These are phyloP conservation scores for Halictus quadricinctus DNA, from an alignment of 2,888 invertebrate genomes.

Conservation along the genomic window DNA sequence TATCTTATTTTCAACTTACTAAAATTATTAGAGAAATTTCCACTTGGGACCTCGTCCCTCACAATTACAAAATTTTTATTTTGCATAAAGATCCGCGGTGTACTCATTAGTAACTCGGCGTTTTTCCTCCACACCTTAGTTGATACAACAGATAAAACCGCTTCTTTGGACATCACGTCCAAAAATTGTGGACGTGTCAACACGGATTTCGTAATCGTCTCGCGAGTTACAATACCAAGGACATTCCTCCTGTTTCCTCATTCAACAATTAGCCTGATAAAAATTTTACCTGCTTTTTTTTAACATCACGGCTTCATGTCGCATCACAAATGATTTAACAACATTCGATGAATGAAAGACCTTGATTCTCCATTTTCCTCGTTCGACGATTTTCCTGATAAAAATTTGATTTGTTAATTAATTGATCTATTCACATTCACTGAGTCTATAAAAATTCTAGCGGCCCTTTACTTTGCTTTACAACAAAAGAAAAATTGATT, in stretches of 20 bases:
- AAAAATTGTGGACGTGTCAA: slow-evolving; percentile 45
- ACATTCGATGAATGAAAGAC: background rate
- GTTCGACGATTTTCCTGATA: too few species aligned
- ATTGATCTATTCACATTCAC: too few species aligned
- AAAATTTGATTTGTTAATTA: too few species aligned
- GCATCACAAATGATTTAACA: background rate
- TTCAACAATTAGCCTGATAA: background rate
- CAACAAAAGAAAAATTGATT: too few species aligned
- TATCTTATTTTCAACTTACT: too few species aligned
- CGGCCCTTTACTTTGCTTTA: background rate
- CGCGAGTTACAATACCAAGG: slow-evolving; percentile 33
- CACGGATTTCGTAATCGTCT: slow-evolving; percentile 41
- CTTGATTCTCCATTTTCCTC: too few species aligned
- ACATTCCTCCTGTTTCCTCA: background rate
- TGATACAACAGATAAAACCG: slow-evolving; percentile 46
- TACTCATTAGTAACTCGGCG: slow-evolving; percentile 30
- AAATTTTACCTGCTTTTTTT: background rate
- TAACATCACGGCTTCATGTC: too few species aligned
- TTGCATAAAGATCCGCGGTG: too few species aligned
- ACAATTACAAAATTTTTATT: too few species aligned
- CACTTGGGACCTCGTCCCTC: too few species aligned
- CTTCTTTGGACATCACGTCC: slow-evolving; percentile 44
- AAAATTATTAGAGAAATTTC: too few species aligned
- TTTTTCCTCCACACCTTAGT: slow-evolving; percentile 31
- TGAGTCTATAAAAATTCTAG: too few species aligned